Conservation (phyloP, 2,888 invertebrate species). For the Tineola bisselliella region DNA sequence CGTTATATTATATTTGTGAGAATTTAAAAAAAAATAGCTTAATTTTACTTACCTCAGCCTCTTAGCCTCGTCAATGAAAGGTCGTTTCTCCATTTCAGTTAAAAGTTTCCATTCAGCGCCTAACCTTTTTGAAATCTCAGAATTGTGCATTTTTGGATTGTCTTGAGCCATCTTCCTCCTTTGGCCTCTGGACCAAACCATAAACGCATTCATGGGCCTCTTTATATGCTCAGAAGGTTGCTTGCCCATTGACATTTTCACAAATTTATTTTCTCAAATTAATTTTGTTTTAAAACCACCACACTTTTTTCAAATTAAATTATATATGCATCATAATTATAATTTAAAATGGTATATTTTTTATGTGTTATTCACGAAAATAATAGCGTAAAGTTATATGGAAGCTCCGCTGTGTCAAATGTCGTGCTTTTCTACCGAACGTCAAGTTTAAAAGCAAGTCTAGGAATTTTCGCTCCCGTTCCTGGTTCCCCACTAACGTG, state of each 20-base stretch:
- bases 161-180: slow-evolving; percentile 92
- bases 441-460: slow-evolving; percentile 46
- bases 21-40: too few species aligned
- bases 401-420: slow-evolving; percentile 23
- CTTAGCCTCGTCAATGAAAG: slow-evolving; percentile 92
- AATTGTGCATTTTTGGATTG: slow-evolving; percentile 94
- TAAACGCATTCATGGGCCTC: slow-evolving; percentile 94
- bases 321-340: slow-evolving; percentile 12
- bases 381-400: slow-evolving; percentile 39
- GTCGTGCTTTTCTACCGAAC: slow-evolving; percentile 62
- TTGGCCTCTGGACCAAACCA: slow-evolving; percentile 93
- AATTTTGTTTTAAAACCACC: slow-evolving; percentile 8
- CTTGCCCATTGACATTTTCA: slow-evolving; percentile 52
- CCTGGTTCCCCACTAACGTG: slow-evolving; percentile 33
- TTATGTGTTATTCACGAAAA: neutral
- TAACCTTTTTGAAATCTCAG: slow-evolving; percentile 87
- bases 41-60: slow-evolving; percentile 84
- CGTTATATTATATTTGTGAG: too few species aligned
- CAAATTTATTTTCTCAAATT: neutral
- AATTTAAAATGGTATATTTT: neutral
- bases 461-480: slow-evolving; percentile 32
- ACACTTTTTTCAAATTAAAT: slow-evolving; percentile 13
- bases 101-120: slow-evolving; percentile 91
- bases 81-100: slow-evolving; percentile 85
- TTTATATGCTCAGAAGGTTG: slow-evolving; percentile 82